A percentile compares a stretch with the other conserved stretches of the same genome.
Evolutionary conservation across 2,888 invertebrate genomes (phyloP).

Genomic region (Parascotia fuliginaria): DNA sequence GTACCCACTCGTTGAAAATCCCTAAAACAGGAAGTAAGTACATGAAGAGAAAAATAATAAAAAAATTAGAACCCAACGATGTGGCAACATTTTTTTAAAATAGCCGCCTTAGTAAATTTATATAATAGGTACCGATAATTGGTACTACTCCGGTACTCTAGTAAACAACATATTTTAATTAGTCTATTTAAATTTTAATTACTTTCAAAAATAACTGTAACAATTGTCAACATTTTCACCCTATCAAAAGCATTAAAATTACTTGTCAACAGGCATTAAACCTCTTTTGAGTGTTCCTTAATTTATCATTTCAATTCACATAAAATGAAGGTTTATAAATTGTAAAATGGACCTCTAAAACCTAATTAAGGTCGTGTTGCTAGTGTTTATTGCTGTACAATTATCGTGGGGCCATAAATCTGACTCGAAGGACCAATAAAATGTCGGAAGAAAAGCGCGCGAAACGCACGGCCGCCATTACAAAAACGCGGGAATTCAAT

Average conservation of each 20-base stretch:
- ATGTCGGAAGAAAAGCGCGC: conserved; percentile 57
- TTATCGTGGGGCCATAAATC: conserved; percentile 65
- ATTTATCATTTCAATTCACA: conserved; percentile 10
- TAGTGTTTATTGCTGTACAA: conserved; percentile 65
- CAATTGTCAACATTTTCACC: neutral
- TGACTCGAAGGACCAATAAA: conserved; percentile 69
- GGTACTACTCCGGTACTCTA: too few species aligned
- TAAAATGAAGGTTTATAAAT: conserved; percentile 37
- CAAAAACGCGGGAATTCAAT: conserved; percentile 36
- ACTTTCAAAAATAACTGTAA: neutral
- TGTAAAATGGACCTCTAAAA: conserved; percentile 54
- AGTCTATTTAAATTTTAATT: neutral
- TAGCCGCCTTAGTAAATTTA: too few species aligned
- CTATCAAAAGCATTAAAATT: neutral
- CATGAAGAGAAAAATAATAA: too few species aligned
- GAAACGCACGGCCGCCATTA: conserved; percentile 49
- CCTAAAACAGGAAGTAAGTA: too few species aligned
- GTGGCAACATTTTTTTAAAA: too few species aligned
- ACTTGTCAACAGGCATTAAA: neutral
- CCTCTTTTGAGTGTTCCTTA: neutral
- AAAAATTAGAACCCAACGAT: too few species aligned
- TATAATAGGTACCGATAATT: too few species aligned
- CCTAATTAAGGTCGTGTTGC: conserved; percentile 64
- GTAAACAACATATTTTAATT: too few species aligned
- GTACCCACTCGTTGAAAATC: too few species aligned